Percentiles rank a stretch among this genome's conserved stretches.
phyloP scores from a whole-genome alignment of 1,140 invertebrate species.

The Neotoxoptera formosana region DNA sequence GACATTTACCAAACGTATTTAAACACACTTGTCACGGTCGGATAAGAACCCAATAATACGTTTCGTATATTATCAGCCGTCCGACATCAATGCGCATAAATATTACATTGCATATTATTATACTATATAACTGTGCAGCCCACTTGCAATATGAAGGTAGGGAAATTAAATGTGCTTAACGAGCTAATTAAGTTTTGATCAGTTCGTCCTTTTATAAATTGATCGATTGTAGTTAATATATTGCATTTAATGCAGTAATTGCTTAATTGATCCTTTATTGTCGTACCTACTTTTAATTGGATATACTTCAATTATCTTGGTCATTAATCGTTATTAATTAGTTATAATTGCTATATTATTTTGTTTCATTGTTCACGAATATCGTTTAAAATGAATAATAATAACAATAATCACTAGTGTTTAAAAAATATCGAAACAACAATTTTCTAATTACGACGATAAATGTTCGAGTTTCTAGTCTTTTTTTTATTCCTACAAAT shows the following conservation, averaged over 20 bases:
- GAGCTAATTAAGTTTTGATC: not conserved
- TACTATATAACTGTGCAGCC: not conserved
- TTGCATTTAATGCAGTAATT: not conserved
- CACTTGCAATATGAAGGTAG: not conserved
- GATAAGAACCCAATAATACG: not conserved
- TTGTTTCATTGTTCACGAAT: not conserved
- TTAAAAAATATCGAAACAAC: too few relatives aligned
- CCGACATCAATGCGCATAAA: not conserved
- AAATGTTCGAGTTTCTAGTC: too few relatives aligned
- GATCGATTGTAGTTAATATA: not conserved
- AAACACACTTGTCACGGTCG: not conserved
- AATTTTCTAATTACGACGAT: too few relatives aligned
- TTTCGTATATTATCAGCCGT: not conserved
- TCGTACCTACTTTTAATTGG: not conserved
- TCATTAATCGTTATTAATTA: constrained; percentile 2
- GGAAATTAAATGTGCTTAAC: not conserved
- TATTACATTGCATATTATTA: not conserved
- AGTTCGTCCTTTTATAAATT: not conserved
- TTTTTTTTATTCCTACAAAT: too few relatives aligned
- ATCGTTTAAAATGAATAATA: too few relatives aligned
- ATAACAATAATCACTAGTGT: too few relatives aligned
- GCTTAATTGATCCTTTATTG: not conserved
- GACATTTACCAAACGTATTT: not conserved
- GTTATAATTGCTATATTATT: not conserved
- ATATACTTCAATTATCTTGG: not conserved